Evolutionary conservation across 2,113 vertebrate genomes (phyloP), one percentile per base, ranked within the genome.

Genomic region (Osmerus eperlanus): DNA sequence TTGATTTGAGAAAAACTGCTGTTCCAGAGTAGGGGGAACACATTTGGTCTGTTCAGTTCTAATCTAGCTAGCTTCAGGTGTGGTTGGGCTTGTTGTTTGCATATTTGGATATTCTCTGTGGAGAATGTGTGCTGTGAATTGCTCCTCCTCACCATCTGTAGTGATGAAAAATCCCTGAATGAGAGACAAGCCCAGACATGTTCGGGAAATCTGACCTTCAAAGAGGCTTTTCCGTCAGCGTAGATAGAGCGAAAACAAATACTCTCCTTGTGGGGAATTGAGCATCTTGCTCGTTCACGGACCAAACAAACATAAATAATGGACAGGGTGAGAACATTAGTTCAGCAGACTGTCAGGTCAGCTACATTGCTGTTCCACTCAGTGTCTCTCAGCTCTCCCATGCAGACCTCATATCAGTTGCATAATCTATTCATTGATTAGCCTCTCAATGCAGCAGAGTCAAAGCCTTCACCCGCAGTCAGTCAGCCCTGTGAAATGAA

Each of bases 391-490:
- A 71, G 11, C 78, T 73, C 52, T 52, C 68, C 84, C 78, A 71
- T 73, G 66, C 77, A 41, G 36, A 41, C 76, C 76, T 78, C 81
- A 84, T 86, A 87, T 86, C 81, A 86, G 79, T 84, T 81, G 79
- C 79, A 80, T 82, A 83, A 88, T 90, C 89, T 84, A 89, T 91
- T 78, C 81, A 89, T 89, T 89, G 87, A 91, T 90, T 84, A 82
- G 77, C 67, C 72, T 66, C 80, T 82, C 72, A 41, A 67, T 74
- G 71, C 73, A 56, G 5, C 67, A 85, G 72, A 82, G 74, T 80
- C 86, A 72, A 67, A 69, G 75, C 28, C 13, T 6, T 41, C 36
- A 41, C 8, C 36, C 32, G 61, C 16, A 64, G 61, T 32, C 75
- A 85, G 84, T 86, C 81, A 85, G 86, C 76, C 76, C 67, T 73